A percentile compares a stretch with the other conserved stretches of the same genome.
phyloP scores from a whole-genome alignment of 23 tunicate genomes.

The Aplidium turbinatum region DNA sequence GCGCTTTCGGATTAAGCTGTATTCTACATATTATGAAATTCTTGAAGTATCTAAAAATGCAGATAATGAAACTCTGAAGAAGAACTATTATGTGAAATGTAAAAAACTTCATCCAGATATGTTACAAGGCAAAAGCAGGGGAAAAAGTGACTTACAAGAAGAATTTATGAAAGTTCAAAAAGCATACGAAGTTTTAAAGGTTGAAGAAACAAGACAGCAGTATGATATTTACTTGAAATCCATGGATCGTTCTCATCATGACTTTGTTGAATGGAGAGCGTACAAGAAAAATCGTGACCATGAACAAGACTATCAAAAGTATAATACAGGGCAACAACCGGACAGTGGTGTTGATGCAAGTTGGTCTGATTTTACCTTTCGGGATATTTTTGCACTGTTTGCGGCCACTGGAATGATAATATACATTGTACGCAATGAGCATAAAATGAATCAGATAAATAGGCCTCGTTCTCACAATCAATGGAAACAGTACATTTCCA shows the following conservation, averaged over 20 bases:
- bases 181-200: constrained; percentile 22
- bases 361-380: constrained; percentile 37
- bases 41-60: constrained; percentile 29
- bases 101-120: constrained; percentile 31
- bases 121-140: not conserved
- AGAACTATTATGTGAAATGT: constrained; percentile 19
- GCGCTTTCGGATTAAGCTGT: too few relatives aligned
- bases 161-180: constrained; percentile 23
- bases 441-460: too few relatives aligned
- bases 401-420: not conserved
- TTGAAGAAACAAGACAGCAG: not conserved
- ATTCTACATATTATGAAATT: constrained; percentile 11
- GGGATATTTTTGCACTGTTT: not conserved
- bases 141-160: too few relatives aligned
- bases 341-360: constrained; percentile 15
- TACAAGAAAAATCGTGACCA: not conserved
- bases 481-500: too few relatives aligned
- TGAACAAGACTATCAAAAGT: constrained; percentile 1
- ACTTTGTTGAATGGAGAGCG: constrained; percentile 17
- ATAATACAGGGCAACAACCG: not conserved
- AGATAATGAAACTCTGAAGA: not conserved
- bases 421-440: not conserved
- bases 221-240: constrained; percentile 20
- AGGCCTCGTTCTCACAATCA: too few relatives aligned
- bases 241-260: not conserved